These are phyloP conservation scores for Amphipoea oculea DNA, from an alignment of 2,888 invertebrate genomes.

Conservation along the genomic window DNA sequence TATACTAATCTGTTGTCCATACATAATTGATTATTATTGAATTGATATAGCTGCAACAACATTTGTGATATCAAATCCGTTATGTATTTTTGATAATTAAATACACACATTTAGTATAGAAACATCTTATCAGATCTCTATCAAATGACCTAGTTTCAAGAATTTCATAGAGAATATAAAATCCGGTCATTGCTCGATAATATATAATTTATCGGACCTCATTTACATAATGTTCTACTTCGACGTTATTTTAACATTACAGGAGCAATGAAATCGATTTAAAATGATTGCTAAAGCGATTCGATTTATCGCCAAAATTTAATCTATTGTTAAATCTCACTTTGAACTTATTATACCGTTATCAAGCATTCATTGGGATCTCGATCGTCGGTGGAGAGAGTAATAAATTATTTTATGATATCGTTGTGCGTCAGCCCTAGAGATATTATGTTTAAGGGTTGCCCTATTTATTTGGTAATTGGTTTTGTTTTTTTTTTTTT, in stretches of 20 bases:
- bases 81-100: slow-evolving; percentile 2
- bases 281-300: slow-evolving; percentile 45
- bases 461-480: slow-evolving; percentile 16
- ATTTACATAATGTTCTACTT: slow-evolving; percentile 41
- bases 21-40: background rate
- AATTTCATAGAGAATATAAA: slow-evolving; percentile 21
- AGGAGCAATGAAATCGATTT: slow-evolving; percentile 45
- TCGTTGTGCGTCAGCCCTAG: slow-evolving; percentile 60
- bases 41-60: background rate
- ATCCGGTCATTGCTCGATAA: slow-evolving; percentile 17
- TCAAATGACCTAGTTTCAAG: background rate
- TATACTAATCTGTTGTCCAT: background rate
- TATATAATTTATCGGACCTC: slow-evolving; percentile 23
- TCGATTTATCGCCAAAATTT: slow-evolving; percentile 50
- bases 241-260: slow-evolving; percentile 36
- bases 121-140: background rate
- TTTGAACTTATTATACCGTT: slow-evolving; percentile 53
- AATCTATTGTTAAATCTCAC: slow-evolving; percentile 61
- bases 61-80: background rate
- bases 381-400: slow-evolving; percentile 51
- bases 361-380: slow-evolving; percentile 57
- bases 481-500: background rate
- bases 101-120: background rate
- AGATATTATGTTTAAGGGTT: slow-evolving; percentile 59
- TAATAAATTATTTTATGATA: slow-evolving; percentile 65